Conservation (phyloP, 2,113 vertebrate genomes). For the Mobula hypostoma region DNA sequence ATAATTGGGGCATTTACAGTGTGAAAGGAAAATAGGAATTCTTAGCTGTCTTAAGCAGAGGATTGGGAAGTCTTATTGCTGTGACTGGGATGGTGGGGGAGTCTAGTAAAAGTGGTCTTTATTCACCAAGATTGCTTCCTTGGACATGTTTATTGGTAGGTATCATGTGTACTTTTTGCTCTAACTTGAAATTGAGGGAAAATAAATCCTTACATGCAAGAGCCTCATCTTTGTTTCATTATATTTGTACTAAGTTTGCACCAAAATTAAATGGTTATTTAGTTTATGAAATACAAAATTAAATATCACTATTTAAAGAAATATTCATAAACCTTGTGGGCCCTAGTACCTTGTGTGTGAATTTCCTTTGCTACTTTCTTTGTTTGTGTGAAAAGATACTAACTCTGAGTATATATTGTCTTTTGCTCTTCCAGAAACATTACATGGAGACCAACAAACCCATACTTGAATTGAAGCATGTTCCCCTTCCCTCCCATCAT, state of each 20-base stretch:
- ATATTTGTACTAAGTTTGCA: neutral
- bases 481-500: constrained; percentile 68
- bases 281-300: neutral
- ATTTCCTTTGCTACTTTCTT: neutral
- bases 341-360: neutral
- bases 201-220: neutral
- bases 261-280: neutral
- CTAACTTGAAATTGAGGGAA: neutral
- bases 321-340: neutral
- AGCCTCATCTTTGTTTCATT: neutral
- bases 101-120: neutral
- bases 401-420: constrained; percentile 32
- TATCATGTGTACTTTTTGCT: neutral
- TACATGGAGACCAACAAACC: constrained; percentile 83
- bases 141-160: neutral
- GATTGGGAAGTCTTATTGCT: neutral
- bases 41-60: too few species aligned
- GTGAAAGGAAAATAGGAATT: neutral
- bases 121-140: neutral
- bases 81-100: neutral
- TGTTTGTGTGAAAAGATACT: neutral
- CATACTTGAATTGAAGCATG: constrained; percentile 78
- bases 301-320: neutral
- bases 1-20: neutral
- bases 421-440: constrained; percentile 58